A percentile compares a stretch with the other conserved stretches of the same genome.
phyloP scores from a whole-genome alignment of 2,888 invertebrate species.

The Aphidoletes aphidimyza region DNA sequence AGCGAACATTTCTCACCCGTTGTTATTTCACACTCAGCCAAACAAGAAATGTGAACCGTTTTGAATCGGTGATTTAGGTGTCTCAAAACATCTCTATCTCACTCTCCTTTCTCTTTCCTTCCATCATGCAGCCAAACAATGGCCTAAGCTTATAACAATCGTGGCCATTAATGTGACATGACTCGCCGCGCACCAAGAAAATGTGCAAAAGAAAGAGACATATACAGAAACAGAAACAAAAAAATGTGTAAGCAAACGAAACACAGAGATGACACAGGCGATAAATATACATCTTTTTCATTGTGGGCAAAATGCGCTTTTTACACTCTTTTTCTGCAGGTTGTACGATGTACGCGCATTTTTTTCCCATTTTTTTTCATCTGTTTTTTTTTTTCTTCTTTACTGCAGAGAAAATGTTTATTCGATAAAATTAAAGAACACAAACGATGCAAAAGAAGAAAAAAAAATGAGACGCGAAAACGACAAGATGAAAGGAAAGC shows the following conservation, averaged over 20 bases:
- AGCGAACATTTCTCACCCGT: neutral
- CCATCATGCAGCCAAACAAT: too few species aligned
- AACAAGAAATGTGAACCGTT: too few species aligned
- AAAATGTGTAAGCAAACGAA: neutral
- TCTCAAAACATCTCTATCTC: too few species aligned
- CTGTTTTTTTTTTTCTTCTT: neutral
- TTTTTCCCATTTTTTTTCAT: neutral
- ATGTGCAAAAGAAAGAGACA: neutral
- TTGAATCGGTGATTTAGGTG: too few species aligned
- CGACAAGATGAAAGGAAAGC: neutral
- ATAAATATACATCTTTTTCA: neutral
- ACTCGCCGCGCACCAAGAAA: too few species aligned
- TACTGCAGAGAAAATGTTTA: neutral
- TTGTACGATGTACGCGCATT: neutral
- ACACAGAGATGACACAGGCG: constrained; percentile 8
- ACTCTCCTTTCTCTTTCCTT: too few species aligned
- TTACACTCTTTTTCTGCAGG: neutral
- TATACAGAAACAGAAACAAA: neutral
- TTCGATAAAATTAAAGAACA: constrained; percentile 14
- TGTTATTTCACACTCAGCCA: neutral
- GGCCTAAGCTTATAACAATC: too few species aligned
- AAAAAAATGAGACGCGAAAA: neutral
- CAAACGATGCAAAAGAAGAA: too few species aligned
- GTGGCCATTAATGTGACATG: too few species aligned
- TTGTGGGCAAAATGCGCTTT: neutral